Evolutionary conservation across 2,113 vertebrate species (phyloP).

Genomic region (Cryptotis parvus): DNA sequence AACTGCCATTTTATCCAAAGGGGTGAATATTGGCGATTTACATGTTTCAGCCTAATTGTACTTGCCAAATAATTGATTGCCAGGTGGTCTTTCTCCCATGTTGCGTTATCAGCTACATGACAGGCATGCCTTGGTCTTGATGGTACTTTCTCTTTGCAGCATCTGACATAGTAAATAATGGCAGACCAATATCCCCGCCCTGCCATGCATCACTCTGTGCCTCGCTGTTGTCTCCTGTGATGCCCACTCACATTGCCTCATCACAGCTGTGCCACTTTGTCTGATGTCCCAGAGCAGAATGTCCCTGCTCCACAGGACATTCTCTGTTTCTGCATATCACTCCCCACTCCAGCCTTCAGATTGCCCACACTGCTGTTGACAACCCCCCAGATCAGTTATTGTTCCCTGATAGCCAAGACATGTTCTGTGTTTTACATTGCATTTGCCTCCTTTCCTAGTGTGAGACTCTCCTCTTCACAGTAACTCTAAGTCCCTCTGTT

Average conservation of each 20-base stretch:
- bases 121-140: background rate
- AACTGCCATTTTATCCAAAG: constrained; percentile 15
- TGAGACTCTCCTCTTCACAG: background rate
- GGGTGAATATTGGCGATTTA: background rate
- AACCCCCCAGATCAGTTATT: background rate
- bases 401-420: background rate
- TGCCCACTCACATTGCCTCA: background rate
- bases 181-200: background rate
- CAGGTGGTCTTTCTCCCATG: background rate
- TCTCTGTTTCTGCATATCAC: background rate
- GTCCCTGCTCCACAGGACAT: background rate
- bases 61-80: background rate
- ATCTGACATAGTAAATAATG: background rate
- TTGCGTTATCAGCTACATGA: background rate
- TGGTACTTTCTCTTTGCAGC: background rate
- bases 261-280: background rate
- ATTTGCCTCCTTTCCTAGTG: background rate
- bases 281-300: no score
- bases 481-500: background rate
- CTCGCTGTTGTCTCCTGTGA: background rate
- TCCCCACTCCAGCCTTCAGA: background rate
- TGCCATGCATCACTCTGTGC: background rate
- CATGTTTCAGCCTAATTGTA: background rate
- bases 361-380: background rate
- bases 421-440: background rate